Evolutionary conservation across 2,888 invertebrate species (phyloP), one percentile per base, ranked within the genome.

Genomic region (Pomacea canaliculata): DNA sequence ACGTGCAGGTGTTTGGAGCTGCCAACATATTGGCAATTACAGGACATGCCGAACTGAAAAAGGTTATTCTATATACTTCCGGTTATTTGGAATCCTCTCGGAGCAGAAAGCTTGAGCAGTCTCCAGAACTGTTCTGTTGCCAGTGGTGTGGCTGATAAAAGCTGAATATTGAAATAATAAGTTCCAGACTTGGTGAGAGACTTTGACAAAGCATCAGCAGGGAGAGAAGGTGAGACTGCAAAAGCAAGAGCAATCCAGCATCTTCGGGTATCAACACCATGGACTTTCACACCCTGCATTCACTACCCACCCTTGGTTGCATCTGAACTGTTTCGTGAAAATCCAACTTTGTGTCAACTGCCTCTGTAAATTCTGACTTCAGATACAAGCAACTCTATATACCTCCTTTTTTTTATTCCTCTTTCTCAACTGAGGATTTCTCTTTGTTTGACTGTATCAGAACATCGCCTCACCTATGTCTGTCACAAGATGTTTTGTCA

Each of bases 1-100:
- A 99, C 92, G 99, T 99, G 78, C 99, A 99, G 92, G 99, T 99
- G 78, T 99, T 99, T 75, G 93, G 99, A 85, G 96, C 97, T 77
- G 98, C 99, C 77, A 99, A 99, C 92, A 99, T 99, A 83, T 99
- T 99, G 92, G 98, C 99, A 80, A 97, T 99, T 85, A 98, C 97
- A 70, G 99, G 99, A 13, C 98, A 98, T 92, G 98, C 97, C 23
- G 99, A 99, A 92, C 96, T 95, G 88, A 99, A 87, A 92, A 99
- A 91, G 97, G n/a, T n/a, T n/a, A n/a, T n/a, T n/a, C 98, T 27
- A 99, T 91, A 97, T 99, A 97, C 93, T 99, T 88, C 99, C 99
- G 37, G 97, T 97, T 81, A 99, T 99, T 90, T 93, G 99, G 86
- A 98, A 96, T 91, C 99, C 99, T 91, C 93, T 99, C 84, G 98